phyloP scores from a whole-genome alignment of 30 jellyfish, hydroid and myxozoan genomes.

The Hydra vulgaris region DNA sequence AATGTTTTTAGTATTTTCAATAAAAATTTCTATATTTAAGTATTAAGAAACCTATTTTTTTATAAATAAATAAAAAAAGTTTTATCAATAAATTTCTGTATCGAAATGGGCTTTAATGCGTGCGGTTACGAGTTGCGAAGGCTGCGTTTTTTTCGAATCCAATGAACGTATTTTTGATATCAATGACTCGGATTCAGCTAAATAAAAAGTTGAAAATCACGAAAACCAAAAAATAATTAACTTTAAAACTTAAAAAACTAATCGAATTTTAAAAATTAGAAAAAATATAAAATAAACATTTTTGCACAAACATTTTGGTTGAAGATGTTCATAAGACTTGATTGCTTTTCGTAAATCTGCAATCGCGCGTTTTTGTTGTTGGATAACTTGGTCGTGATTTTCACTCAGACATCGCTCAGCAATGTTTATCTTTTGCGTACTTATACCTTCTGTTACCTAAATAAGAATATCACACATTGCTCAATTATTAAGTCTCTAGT shows the following conservation, averaged over 20 bases:
- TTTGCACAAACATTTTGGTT: constrained; percentile 69
- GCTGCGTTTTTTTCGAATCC: background rate
- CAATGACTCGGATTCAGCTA: constrained; percentile 1
- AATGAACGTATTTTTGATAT: background rate
- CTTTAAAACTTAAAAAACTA: background rate
- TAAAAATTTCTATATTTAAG: no score
- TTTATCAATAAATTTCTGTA: background rate
- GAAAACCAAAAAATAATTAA: background rate
- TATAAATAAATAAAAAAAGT: no score
- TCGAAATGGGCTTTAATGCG: background rate
- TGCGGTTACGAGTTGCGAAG: background rate
- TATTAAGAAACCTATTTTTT: no score
- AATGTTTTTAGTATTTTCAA: no score
- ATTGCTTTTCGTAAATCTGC: constrained; percentile 47
- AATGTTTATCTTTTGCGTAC: background rate
- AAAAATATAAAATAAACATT: no score
- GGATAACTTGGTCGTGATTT: constrained; percentile 58
- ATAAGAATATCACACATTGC: no score
- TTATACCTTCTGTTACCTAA: background rate
- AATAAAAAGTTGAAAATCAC: background rate
- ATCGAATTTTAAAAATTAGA: background rate
- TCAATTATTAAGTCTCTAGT: no score
- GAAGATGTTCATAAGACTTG: constrained; percentile 32
- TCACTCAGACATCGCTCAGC: constrained; percentile 71
- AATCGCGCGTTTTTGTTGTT: constrained; percentile 67